Base-by-base conservation (phyloP, 2,113 vertebrate species). In the Cryptomyrus ogoouensis region DNA sequence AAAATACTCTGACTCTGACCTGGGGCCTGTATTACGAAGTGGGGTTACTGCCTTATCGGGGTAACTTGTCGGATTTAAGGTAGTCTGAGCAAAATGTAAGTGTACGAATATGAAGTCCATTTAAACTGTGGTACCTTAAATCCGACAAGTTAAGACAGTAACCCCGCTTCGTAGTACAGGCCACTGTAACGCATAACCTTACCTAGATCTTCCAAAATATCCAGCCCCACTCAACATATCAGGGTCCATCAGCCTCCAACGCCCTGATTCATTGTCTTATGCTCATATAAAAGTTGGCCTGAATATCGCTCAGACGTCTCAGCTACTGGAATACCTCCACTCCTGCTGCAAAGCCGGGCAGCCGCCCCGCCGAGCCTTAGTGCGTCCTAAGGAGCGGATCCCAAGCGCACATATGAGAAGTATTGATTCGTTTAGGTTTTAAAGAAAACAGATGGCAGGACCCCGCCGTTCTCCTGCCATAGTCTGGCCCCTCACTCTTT, bases 391-490 rank as follows among this genome's bases (percentile, higher is more conserved):
- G 27, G 50, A 58, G 39, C 58, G 80, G 44, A 77, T 88, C 42
- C 52, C 39, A 56, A 62, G 44, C 58, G 89, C 87, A 88, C 62
- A 90, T 88, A 88, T 70, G 66, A 88, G 50, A 53, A 80, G 31
- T 49, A 77, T 52, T 88, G 87, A 74, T 88, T 92, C 17, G 52
- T 86, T 53, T 21, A 50, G 49, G 21, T 15, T n/a, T 90, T 50
- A 90, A 85, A 85, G 47, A 89, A 91, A 91, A 58, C 91, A 92
- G 88, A 89, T 91, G 90, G 27, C 44, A 90, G 46, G 47, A 31
- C n/a, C 39, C 15, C 58, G 50, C 53, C 31, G 2, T 31, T 17
- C 49, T 80, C 66, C 24, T 53, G 19, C 24, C 0, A 46, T n/a
- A 31, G 85, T n/a, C 87, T 49, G 42, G 89, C 70, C 88, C 49